Conservation (phyloP, 2,113 vertebrate genomes). For the Orthonyx spaldingii region DNA sequence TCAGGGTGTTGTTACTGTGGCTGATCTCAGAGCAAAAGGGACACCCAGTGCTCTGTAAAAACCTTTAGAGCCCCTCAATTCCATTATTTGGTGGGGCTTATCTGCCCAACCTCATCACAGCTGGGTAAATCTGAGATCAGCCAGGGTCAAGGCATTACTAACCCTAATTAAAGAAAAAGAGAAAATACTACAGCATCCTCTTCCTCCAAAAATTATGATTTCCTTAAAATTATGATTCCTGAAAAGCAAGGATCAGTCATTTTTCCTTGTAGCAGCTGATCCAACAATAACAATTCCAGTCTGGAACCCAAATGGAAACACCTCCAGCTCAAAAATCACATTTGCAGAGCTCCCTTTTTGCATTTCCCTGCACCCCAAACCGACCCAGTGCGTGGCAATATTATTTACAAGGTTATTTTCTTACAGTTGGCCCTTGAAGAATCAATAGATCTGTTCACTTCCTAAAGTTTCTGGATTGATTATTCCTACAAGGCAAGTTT, state of each 20-base stretch:
- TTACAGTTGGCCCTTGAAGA: background rate
- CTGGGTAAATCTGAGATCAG: background rate
- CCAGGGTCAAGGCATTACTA: background rate
- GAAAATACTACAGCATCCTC: background rate
- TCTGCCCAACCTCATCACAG: background rate
- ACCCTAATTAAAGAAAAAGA: background rate
- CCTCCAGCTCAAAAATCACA: background rate
- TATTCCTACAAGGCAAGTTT: background rate
- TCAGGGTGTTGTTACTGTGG: background rate
- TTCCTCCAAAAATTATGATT: background rate
- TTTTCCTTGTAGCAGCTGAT: background rate
- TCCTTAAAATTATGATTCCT: background rate
- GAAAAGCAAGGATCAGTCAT: background rate
- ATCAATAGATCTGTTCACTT: fast-evolving
- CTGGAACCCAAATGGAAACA: background rate
- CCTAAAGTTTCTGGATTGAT: background rate
- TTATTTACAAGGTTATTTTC: background rate
- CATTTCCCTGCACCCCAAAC: background rate
- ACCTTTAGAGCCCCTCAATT: background rate
- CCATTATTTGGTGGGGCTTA: background rate
- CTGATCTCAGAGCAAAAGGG: background rate
- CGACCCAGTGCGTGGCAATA: background rate
- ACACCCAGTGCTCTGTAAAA: background rate
- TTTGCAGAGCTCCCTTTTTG: background rate
- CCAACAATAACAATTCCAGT: background rate